A percentile compares a stretch with the other conserved stretches of the same genome.
Conservation (phyloP, 2,888 invertebrate genomes). For the Thelaira solivaga region DNA sequence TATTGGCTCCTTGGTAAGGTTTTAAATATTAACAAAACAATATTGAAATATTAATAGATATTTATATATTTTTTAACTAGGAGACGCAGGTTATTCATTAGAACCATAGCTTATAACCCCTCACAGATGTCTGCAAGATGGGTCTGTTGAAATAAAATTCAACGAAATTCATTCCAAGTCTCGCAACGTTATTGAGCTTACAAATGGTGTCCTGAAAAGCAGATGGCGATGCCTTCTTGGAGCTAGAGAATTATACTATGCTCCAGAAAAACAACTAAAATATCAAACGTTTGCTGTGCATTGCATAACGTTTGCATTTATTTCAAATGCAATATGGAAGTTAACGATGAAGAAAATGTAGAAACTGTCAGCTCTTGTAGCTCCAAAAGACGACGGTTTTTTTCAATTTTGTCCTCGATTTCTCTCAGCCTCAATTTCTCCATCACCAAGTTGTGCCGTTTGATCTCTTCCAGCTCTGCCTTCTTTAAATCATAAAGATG, state of each 20-base stretch:
- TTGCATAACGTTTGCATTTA: not conserved
- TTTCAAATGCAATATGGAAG: not conserved
- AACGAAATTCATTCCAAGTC: not conserved
- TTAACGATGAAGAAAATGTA: not conserved
- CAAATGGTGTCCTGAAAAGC: too few relatives aligned
- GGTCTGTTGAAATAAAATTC: not conserved
- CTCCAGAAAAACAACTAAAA: not conserved
- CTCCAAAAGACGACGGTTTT: slow-evolving; percentile 30
- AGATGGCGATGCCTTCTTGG: too few relatives aligned
- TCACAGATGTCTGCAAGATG: not conserved
- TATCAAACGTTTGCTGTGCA: not conserved
- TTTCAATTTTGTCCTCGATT: slow-evolving; percentile 42
- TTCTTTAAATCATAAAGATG: slow-evolving; percentile 29
- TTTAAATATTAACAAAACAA: slow-evolving; percentile 8
- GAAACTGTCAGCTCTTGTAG: slow-evolving; percentile 2
- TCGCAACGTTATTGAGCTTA: too few relatives aligned
- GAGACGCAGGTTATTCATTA: not conserved
- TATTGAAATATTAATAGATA: not conserved
- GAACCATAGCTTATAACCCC: not conserved
- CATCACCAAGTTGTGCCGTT: slow-evolving; percentile 43
- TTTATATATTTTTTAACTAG: slow-evolving; percentile 3
- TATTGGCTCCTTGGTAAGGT: slow-evolving; percentile 21
- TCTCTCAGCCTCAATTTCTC: slow-evolving; percentile 20
- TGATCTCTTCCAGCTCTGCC: slow-evolving; percentile 32
- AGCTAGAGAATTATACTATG: too few relatives aligned